Base-by-base conservation (phyloP, 2,888 invertebrate genomes). In the Drosophila mulleri region DNA sequence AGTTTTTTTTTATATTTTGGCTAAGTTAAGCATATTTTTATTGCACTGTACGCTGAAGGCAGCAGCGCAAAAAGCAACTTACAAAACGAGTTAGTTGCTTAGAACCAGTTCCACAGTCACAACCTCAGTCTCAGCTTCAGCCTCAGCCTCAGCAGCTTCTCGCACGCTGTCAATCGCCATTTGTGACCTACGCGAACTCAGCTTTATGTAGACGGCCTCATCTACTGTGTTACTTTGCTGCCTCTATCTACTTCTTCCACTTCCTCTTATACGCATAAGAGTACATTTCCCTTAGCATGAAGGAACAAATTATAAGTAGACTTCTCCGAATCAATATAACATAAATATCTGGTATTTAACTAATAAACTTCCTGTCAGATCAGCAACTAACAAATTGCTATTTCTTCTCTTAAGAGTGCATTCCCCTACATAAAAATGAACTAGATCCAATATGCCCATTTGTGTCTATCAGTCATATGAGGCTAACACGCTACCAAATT, bases 1-100 rank as follows among this genome's bases (percentile, higher is more conserved):
- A 81, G 81, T 86, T 81, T 64, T 37, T 45, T 44, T 39, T 29
- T 41, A n/a, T n/a, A 41, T n/a, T 47, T 42, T 66, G 32, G 47
- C 41, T 45, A 50, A 66, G 56, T 48, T 57, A 29, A 41, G 52
- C 12, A 35, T 57, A 44, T 61, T 50, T 66, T 57, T 63, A 59
- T 64, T 72, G 68, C 64, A 75, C 53, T 61, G 61, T 44, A 47
- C 63, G 62, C 59, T 61, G 23, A 47, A 7, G 48, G 16, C 35
- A 37, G 53, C 39, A 3, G 58, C 71, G 56, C 56, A 56, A 56
- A 56, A 14, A 5, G 2, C 23, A 14, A 77, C 80, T 59, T 53
- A 72, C 67, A 67, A 82, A 84, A 87, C 83, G 72, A 84, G 83
- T 87, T 87, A 65, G 79, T 82, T 73, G 82, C 84, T 76, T 76